Evolutionary conservation across 2,888 invertebrate species (phyloP).

Genomic region (Hypomecis atomaria): DNA sequence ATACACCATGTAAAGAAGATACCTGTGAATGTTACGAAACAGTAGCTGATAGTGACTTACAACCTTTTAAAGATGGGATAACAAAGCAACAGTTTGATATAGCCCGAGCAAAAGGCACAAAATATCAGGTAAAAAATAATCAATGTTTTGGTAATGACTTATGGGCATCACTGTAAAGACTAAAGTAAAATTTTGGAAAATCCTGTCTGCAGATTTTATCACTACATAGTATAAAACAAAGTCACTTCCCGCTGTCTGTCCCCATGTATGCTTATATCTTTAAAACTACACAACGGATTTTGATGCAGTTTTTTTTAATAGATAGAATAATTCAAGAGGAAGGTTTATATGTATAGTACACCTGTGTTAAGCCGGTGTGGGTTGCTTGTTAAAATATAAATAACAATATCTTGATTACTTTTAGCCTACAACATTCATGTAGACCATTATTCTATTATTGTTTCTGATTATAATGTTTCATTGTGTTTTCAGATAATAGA

Average conservation of each 20-base stretch:
- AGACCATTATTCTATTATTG: neutral
- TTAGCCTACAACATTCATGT: neutral
- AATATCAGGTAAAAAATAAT: slow-evolving; percentile 67
- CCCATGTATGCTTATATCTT: too few relatives aligned
- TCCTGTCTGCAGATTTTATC: too few relatives aligned
- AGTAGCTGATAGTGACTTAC: slow-evolving; percentile 88
- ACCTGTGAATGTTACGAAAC: slow-evolving; percentile 87
- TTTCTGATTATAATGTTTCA: neutral
- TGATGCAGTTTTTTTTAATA: too few relatives aligned
- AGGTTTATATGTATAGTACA: too few relatives aligned
- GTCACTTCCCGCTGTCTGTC: too few relatives aligned
- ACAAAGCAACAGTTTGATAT: slow-evolving; percentile 86
- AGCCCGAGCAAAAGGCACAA: slow-evolving; percentile 77
- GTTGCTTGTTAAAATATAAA: too few relatives aligned
- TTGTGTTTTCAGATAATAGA: slow-evolving; percentile 91
- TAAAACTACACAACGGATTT: too few relatives aligned
- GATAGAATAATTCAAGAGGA: too few relatives aligned
- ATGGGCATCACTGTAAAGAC: too few relatives aligned
- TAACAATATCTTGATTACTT: neutral
- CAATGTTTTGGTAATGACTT: neutral
- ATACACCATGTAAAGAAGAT: slow-evolving; percentile 81
- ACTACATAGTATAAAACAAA: too few relatives aligned
- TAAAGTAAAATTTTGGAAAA: too few relatives aligned
- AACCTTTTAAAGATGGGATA: slow-evolving; percentile 89
- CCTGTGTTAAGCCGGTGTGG: too few relatives aligned